These are phyloP conservation scores for Invenusta paracnida DNA, from an alignment of 2,888 invertebrate genomes.

Conservation along the genomic window DNA sequence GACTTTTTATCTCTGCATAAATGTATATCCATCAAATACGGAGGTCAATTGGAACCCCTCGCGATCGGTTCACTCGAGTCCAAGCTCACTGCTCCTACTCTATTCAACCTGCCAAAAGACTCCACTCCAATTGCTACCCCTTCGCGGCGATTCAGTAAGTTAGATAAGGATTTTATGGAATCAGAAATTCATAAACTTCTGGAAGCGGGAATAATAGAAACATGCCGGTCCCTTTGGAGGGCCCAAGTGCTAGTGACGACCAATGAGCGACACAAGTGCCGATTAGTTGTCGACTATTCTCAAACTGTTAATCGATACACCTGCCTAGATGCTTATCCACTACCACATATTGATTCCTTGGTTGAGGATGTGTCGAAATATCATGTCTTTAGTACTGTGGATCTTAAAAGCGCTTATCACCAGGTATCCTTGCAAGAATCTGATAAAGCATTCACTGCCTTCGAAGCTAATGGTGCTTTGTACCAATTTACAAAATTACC, in stretches of 20 bases:
- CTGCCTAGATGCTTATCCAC: constrained; percentile 36
- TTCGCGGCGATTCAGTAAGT: background rate
- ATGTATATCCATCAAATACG: background rate
- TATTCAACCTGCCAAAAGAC: background rate
- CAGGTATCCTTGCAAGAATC: constrained; percentile 30
- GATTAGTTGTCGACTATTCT: constrained; percentile 47
- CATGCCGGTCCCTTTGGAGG: constrained; percentile 35
- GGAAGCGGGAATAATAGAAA: constrained; percentile 44
- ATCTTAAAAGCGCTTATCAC: constrained; percentile 33
- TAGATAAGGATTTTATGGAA: constrained; percentile 34
- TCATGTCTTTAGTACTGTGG: background rate
- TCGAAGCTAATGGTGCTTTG: constrained; percentile 27
- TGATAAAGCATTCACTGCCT: constrained; percentile 34
- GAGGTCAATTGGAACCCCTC: background rate
- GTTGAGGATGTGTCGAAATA: constrained; percentile 33
- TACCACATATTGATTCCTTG: constrained; percentile 35
- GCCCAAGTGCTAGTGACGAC: constrained; percentile 46
- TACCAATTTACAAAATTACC: constrained; percentile 28
- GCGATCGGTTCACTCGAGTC: background rate
- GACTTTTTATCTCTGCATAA: background rate
- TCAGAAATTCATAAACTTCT: constrained; percentile 31
- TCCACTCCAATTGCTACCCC: background rate
- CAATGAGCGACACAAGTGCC: constrained; percentile 41
- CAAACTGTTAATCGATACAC: constrained; percentile 47
- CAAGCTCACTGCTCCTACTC: background rate